Percentiles rank a stretch among this genome's conserved stretches.
Conservation (phyloP, 2,797 vertebrate genomes). For the Sebastes miniatus region DNA sequence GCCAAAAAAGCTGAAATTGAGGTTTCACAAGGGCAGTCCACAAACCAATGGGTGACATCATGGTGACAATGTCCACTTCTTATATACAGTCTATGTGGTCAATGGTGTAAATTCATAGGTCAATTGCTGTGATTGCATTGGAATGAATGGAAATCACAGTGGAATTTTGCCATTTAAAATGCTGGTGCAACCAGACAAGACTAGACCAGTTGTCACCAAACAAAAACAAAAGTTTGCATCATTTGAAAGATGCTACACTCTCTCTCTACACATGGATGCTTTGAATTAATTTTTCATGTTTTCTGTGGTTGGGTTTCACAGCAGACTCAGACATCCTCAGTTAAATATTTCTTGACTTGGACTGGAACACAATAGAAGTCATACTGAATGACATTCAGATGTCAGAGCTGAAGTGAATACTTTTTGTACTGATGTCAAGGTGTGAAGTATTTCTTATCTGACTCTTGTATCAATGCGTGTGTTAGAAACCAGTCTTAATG, state of each 20-base stretch:
- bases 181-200: background rate
- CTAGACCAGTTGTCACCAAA: background rate
- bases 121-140: background rate
- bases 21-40: too few species aligned
- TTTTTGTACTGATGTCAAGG: background rate
- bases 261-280: background rate
- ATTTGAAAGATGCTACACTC: background rate
- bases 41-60: too few species aligned
- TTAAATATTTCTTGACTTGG: background rate
- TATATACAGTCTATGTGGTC: background rate
- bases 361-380: background rate
- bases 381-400: background rate
- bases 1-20: too few species aligned
- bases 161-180: background rate
- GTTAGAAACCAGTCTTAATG: background rate
- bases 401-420: background rate
- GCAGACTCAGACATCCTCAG: background rate
- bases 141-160: too few species aligned
- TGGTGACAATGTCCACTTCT: too few species aligned
- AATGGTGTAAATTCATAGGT: background rate
- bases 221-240: background rate
- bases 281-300: background rate
- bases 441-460: background rate
- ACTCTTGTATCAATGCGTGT: background rate
- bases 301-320: background rate